Conservation (phyloP, 2,888 invertebrate genomes). For the Octodonta nipae region DNA sequence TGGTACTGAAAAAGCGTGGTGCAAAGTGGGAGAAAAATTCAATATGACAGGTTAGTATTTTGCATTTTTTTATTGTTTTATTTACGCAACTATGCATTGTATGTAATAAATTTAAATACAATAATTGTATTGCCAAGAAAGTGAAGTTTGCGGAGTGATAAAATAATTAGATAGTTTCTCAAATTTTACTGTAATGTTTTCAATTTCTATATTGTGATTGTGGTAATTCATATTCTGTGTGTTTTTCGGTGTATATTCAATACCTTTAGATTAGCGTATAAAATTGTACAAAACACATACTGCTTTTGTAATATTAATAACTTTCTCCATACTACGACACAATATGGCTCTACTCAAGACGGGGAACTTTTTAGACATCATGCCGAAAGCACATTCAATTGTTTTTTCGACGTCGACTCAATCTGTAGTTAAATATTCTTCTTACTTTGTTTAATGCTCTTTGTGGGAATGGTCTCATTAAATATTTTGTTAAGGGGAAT, state of each 20-base stretch:
- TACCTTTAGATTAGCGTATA: neutral
- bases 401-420: no score
- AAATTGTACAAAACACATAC: neutral
- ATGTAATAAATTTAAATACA: no score
- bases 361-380: neutral
- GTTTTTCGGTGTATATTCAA: neutral
- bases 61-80: no score
- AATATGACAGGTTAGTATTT: no score
- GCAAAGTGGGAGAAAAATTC: no score
- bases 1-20: no score
- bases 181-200: neutral
- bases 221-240: no score
- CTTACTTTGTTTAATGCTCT: conserved; percentile 5
- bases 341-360: neutral
- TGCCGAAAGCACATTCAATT: neutral
- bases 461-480: conserved; percentile 11
- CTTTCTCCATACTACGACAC: no score
- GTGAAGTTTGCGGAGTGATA: neutral
- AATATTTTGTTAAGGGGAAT: conserved; percentile 9
- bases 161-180: neutral
- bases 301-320: neutral
- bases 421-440: conserved; percentile 10
- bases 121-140: no score
- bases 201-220: no score
- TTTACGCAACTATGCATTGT: no score